phyloP scores from a whole-genome alignment of 2,797 vertebrate genomes.

The Poeciliopsis presidionis region DNA sequence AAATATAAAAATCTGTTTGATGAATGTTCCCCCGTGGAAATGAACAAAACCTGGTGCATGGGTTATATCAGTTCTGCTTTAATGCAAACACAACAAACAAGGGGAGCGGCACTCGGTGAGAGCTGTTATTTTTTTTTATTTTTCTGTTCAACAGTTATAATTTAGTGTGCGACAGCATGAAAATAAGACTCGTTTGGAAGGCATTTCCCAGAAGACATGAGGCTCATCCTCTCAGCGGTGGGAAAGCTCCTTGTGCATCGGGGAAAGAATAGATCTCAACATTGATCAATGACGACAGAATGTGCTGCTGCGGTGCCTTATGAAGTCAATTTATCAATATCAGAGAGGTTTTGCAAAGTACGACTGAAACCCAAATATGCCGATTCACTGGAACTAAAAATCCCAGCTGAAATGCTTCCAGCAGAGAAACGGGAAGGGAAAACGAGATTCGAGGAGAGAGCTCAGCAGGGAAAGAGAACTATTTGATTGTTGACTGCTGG shows the following conservation, averaged over 20 bases:
- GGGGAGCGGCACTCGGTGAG: conserved; percentile 2
- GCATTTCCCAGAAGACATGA: conserved; percentile 62
- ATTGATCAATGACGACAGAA: conserved; percentile 77
- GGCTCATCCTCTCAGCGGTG: conserved; percentile 55
- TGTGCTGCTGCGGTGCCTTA: conserved; percentile 77
- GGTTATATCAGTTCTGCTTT: conserved; percentile 29
- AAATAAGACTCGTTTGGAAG: conserved; percentile 65
- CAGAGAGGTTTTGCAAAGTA: conserved; percentile 48
- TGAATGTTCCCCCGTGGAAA: conserved; percentile 44
- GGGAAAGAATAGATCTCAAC: conserved; percentile 74
- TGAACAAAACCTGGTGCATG: conserved; percentile 47
- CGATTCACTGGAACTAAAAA: conserved; percentile 57
- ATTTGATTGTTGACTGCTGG: conserved; percentile 53
- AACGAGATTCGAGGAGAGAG: conserved; percentile 31
- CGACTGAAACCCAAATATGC: conserved; percentile 63
- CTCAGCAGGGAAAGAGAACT: conserved; percentile 30
- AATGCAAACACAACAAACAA: conserved; percentile 42
- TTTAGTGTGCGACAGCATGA: conserved; percentile 54
- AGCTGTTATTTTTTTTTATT: conserved; percentile 26
- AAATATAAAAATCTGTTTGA: conserved; percentile 65
- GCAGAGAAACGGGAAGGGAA: conserved; percentile 19
- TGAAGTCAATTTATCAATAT: conserved; percentile 82
- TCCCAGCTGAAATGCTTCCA: conserved; percentile 44
- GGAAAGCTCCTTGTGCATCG: conserved; percentile 53
- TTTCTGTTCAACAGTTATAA: conserved; percentile 34